phyloP scores from a whole-genome alignment of 2,888 invertebrate genomes.

The Stenotaenia linearis region DNA sequence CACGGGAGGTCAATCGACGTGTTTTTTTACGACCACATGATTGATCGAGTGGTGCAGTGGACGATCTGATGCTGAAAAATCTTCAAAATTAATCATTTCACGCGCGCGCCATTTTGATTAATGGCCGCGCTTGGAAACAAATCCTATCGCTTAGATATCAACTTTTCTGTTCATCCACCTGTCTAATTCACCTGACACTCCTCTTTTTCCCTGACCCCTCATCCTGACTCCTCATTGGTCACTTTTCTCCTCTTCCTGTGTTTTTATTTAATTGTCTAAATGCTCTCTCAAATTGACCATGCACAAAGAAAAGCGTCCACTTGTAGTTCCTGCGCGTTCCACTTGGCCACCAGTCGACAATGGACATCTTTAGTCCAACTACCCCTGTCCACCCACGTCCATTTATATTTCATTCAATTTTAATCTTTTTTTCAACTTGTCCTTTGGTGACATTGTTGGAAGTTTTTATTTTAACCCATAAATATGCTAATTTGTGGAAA shows the following conservation, averaged over 20 bases:
- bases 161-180: constrained; percentile 22
- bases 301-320: constrained; percentile 24
- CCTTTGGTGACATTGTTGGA: constrained; percentile 2
- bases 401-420: constrained; percentile 3
- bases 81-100: constrained; percentile 10
- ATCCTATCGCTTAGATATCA: constrained; percentile 19
- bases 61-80: not conserved
- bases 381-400: constrained; percentile 20
- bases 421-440: not conserved
- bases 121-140: not conserved
- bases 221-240: constrained; percentile 3
- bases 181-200: constrained; percentile 26
- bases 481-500: not conserved
- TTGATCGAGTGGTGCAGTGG: not conserved
- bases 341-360: constrained; percentile 2
- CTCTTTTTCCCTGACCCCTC: constrained; percentile 17
- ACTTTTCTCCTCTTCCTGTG: constrained; percentile 8
- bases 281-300: constrained; percentile 26
- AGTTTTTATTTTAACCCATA: not conserved
- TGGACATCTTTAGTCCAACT: constrained; percentile 10
- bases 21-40: not conserved
- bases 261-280: constrained; percentile 26
- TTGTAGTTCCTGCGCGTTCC: constrained; percentile 26
- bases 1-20: not conserved
- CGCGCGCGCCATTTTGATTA: not conserved